Conservation (phyloP, 2,113 vertebrate species). For the Edolisoma coerulescens region DNA sequence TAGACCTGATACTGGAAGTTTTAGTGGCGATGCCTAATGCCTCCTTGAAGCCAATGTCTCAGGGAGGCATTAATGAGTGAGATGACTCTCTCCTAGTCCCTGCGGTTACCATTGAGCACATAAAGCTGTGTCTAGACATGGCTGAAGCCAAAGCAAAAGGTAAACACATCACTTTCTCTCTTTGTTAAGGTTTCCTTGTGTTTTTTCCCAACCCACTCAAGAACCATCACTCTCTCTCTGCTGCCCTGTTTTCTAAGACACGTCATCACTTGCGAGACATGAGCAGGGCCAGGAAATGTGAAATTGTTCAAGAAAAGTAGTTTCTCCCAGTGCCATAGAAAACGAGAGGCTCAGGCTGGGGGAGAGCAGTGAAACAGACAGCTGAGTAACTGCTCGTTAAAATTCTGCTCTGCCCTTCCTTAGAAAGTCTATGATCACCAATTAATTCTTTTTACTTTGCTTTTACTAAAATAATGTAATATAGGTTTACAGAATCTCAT, state of each 20-base stretch:
- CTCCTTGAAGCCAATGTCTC: background rate
- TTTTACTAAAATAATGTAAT: slow-evolving; percentile 41
- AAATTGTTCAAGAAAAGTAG: slow-evolving; percentile 41
- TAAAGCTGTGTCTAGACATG: slow-evolving; percentile 19
- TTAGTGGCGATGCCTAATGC: background rate
- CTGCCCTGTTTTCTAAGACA: slow-evolving; percentile 50
- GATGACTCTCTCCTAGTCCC: background rate
- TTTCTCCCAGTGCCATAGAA: slow-evolving; percentile 14
- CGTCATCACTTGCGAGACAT: slow-evolving; percentile 44
- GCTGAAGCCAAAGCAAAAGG: slow-evolving; percentile 34
- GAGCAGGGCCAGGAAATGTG: slow-evolving; percentile 34
- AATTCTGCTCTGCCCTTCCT: background rate
- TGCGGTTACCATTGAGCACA: background rate
- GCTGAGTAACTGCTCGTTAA: background rate
- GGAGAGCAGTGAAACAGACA: background rate
- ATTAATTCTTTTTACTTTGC: slow-evolving; percentile 40
- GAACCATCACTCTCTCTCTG: slow-evolving; percentile 8
- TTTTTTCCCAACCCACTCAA: slow-evolving; percentile 25
- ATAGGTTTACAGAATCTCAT: slow-evolving; percentile 35
- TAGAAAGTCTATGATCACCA: background rate
- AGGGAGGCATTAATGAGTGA: background rate
- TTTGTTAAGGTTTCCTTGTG: slow-evolving; percentile 30
- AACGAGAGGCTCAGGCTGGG: background rate
- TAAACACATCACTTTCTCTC: slow-evolving; percentile 22
- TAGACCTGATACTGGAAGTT: background rate